Base-by-base conservation (phyloP, 2,888 invertebrate species). In the Dryobota labecula region DNA sequence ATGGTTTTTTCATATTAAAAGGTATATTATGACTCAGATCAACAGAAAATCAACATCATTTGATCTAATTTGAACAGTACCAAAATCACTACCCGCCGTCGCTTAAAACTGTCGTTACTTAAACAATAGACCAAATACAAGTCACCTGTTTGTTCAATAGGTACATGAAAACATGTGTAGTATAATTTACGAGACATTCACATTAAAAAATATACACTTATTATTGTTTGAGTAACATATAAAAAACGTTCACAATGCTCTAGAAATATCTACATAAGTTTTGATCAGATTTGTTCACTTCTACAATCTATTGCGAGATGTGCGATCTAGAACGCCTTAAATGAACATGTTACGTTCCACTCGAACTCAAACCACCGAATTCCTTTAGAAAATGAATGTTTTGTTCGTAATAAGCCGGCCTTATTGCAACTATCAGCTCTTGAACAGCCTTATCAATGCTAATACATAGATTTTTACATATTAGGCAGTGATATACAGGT, bases 81-180 rank as follows among this genome's bases (percentile, higher is more conserved):
- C 7, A 20, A 41, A 8, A 20, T 27, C 7, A 15, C 30, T 51
- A 51, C 76, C 80, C 76, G 80, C 80, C 76, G 68, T 62, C 18
- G 43, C 76, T 56, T 36, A 0, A 11, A 51, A 64, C 38, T 24
- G 0, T 24, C n/a, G 36, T 43, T 47, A 30, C n/a, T 56, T 56
- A 70, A 43, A 41, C n/a, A n/a, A 54, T 60, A 71, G n/a, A 78
- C 20, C 6, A 53, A 53, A 58, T 20, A 27, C 9, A 71, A 54
- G 58, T 71, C 33, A 7, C 15, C 27, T 47, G 2, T 57, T 78
- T 47, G 45, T 76, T 77, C 56, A 49, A 43, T 18, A n/a, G n/a
- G n/a, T n/a, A 78, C 78, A 77, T 70, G 69, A 69, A 56, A 76
- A 47, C 70, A 56, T 76, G 70, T 70, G 18, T 15, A 41, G 11